These are phyloP conservation scores for Apistogramma diplotaenia DNA, from an alignment of 2,113 vertebrate genomes.

Conservation along the genomic window DNA sequence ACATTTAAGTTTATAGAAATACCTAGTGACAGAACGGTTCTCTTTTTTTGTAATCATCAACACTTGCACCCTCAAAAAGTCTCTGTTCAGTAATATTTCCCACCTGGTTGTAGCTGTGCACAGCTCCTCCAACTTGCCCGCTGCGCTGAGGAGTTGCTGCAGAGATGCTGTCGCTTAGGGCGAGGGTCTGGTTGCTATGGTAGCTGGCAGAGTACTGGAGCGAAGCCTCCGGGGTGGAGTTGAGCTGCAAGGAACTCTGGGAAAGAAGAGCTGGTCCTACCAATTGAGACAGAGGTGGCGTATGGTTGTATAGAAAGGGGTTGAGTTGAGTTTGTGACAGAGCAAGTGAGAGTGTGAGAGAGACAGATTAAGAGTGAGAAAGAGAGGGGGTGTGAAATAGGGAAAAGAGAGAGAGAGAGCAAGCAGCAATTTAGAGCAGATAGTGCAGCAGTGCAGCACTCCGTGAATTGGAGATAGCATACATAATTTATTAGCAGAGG, in stretches of 20 bases:
- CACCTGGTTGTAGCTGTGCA: slow-evolving; percentile 98
- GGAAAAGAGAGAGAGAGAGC: slow-evolving; percentile 62
- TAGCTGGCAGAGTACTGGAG: slow-evolving; percentile 98
- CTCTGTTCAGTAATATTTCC: slow-evolving; percentile 33
- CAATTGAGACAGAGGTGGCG: slow-evolving; percentile 57
- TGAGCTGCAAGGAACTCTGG: slow-evolving; percentile 98
- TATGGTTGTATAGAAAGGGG: slow-evolving; percentile 30
- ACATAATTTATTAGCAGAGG: slow-evolving; percentile 80
- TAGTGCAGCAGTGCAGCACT: slow-evolving; percentile 83
- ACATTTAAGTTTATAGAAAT: not conserved
- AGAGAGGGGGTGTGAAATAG: slow-evolving; percentile 42
- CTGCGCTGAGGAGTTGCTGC: slow-evolving; percentile 81
- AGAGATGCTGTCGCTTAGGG: slow-evolving; percentile 86
- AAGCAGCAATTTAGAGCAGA: slow-evolving; percentile 83
- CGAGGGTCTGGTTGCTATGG: slow-evolving; percentile 98
- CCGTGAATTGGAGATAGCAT: slow-evolving; percentile 78
- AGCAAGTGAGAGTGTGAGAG: slow-evolving; percentile 14
- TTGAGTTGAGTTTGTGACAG: slow-evolving; percentile 45
- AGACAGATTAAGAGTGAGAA: slow-evolving; percentile 46
- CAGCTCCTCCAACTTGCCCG: slow-evolving; percentile 85
- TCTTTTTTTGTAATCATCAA: not conserved
- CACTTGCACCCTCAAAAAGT: not conserved
- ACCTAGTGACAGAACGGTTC: not conserved
- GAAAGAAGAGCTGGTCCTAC: slow-evolving; percentile 95
- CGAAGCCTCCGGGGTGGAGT: slow-evolving; percentile 95